Conservation (phyloP, 2,888 invertebrate genomes). For the Hypselothyrea guttata region DNA sequence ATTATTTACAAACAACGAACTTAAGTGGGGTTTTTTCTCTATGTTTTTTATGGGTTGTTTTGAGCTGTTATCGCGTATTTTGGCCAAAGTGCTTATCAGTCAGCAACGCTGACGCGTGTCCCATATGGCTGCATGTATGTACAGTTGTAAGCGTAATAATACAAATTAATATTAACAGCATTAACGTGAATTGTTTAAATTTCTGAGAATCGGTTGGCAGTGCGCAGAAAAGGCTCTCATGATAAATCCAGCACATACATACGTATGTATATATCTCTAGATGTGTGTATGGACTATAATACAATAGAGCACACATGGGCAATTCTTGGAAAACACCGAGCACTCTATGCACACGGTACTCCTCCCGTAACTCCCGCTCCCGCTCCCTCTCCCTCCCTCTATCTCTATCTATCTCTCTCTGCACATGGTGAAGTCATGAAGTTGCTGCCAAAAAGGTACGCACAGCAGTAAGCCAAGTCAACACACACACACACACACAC, state of each 20-base stretch:
- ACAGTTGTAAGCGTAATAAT: slow-evolving; percentile 5
- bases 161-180: slow-evolving; percentile 60
- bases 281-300: neutral
- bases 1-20: too few species aligned
- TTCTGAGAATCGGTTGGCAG: slow-evolving; percentile 48
- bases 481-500: slow-evolving; percentile 6
- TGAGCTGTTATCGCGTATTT: slow-evolving; percentile 26
- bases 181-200: slow-evolving; percentile 57
- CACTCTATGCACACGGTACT: slow-evolving; percentile 60
- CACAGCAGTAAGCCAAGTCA: slow-evolving; percentile 16
- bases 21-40: too few species aligned
- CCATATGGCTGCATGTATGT: slow-evolving; percentile 7
- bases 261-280: neutral
- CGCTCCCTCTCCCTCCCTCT: too few species aligned
- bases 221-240: slow-evolving; percentile 57
- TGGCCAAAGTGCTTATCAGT: slow-evolving; percentile 21
- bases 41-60: neutral
- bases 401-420: too few species aligned
- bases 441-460: slow-evolving; percentile 45
- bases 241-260: slow-evolving; percentile 45
- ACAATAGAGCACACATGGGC: slow-evolving; percentile 21
- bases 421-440: slow-evolving; percentile 71
- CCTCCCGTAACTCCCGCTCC: neutral
- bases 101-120: neutral
- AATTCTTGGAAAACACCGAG: slow-evolving; percentile 61